Base-by-base conservation (phyloP, 2,113 vertebrate species). In the Nematolebias whitei region DNA sequence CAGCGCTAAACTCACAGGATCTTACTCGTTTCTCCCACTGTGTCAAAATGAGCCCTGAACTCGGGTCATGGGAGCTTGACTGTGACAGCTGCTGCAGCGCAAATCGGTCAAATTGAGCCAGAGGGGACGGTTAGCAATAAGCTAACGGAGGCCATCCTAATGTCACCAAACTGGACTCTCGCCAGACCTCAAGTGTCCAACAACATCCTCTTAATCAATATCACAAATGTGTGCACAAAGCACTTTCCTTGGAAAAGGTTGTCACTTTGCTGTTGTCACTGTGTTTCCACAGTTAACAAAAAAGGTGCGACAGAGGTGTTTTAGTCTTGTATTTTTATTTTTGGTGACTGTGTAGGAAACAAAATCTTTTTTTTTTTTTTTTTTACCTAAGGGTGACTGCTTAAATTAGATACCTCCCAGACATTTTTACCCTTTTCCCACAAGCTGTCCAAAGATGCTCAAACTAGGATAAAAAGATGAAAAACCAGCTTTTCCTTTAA, bases 161-260 rank as follows among this genome's bases (percentile, higher is more conserved):
- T 54, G 76, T 69, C 74, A 64, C 43, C 41, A 65, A 61, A 65
- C 55, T 78, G 64, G 64, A 71, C 38, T 64, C 58, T n/a, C 8
- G 68, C 64, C 74, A 75, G 59, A 68, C 38, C 22, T 51, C 5
- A 1, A 57, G 51, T 40, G 74, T 29, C 50, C 50, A 49, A 49
- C 55, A 59, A 49, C 44, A 60, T 66, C 69, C 62, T 63, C 62
- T 58, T 58, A 51, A 63, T 71, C 24, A 79, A 63, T 63, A 49
- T 51, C 9, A 74, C 32, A 80, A 22, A 74, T 49, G 51, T n/a
- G 43, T 65, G 40, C 6, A 35, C 54, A 40, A 54, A 47, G 16
- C 50, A 69, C 32, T 15, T 16, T 62, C 50, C 62, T 48, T 41
- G 18, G 66, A 58, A 9, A 39, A 64, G n/a, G 70, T 35, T 35